A percentile compares a stretch with the other conserved stretches of the same genome.
Conservation (phyloP, 2,888 invertebrate species). For the Malacosoma neustria region DNA sequence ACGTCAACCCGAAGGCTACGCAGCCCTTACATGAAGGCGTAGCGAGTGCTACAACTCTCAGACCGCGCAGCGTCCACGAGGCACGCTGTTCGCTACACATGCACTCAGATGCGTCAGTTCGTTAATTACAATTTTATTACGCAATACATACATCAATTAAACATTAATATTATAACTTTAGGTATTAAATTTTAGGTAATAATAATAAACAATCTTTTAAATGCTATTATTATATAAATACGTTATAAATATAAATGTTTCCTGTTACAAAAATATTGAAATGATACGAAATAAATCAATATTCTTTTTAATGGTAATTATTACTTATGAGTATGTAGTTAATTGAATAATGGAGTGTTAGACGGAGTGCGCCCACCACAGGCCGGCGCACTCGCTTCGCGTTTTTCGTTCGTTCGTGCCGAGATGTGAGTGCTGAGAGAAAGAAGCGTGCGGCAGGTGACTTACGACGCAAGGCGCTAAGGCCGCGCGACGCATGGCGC, state of each 20-base stretch:
- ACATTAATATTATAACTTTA: constrained; percentile 73
- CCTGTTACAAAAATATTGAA: constrained; percentile 75
- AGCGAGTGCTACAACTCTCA: constrained; percentile 11
- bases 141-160: constrained; percentile 74
- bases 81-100: constrained; percentile 50
- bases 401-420: constrained; percentile 58
- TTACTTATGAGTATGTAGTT: constrained; percentile 73
- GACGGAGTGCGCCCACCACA: constrained; percentile 55
- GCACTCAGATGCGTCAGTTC: constrained; percentile 65
- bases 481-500: constrained; percentile 8
- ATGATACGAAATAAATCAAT: constrained; percentile 74
- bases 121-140: constrained; percentile 68
- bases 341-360: constrained; percentile 71
- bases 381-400: constrained; percentile 62
- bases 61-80: constrained; percentile 25
- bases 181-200: constrained; percentile 75
- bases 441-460: constrained; percentile 27
- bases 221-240: constrained; percentile 76
- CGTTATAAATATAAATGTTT: constrained; percentile 76
- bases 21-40: constrained; percentile 5
- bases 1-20: constrained; percentile 7
- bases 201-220: constrained; percentile 76
- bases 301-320: constrained; percentile 73
- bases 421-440: constrained; percentile 53
- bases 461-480: not conserved